Percentiles rank a stretch among this genome's conserved stretches.
Evolutionary conservation across 2,888 invertebrate genomes (phyloP).

Genomic region (Stenolophus ochropezus): DNA sequence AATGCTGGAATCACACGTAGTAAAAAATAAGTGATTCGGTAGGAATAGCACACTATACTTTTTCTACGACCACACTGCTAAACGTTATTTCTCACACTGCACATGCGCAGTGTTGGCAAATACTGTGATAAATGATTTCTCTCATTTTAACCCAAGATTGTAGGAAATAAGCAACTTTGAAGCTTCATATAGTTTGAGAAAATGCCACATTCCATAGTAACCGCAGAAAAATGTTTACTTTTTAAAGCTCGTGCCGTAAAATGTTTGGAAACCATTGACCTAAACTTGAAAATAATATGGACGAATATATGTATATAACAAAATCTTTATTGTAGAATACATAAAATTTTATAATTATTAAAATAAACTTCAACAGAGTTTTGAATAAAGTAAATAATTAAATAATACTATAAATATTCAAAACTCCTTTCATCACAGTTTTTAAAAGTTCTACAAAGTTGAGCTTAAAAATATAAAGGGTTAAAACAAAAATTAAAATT

Average conservation of each 20-base stretch:
- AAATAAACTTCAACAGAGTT: conserved; percentile 19
- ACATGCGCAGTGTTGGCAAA: too few relatives aligned
- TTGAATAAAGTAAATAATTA: conserved; percentile 16
- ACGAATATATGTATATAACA: background rate
- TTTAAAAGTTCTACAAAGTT: conserved; percentile 25
- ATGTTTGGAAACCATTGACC: background rate
- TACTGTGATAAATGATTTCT: too few relatives aligned
- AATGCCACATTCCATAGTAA: too few relatives aligned
- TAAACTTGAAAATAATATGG: background rate
- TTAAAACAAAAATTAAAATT: background rate
- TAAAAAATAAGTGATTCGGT: too few relatives aligned
- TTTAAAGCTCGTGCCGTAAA: background rate
- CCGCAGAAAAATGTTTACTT: too few relatives aligned
- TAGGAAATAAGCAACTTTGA: too few relatives aligned
- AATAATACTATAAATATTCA: conserved; percentile 8
- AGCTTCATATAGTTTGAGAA: too few relatives aligned
- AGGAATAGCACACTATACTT: too few relatives aligned
- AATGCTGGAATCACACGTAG: too few relatives aligned
- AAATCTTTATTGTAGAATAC: conserved; percentile 51
- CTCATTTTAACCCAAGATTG: too few relatives aligned
- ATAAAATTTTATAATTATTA: conserved; percentile 27
- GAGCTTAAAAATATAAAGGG: conserved; percentile 30
- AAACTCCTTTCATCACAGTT: conserved; percentile 20
- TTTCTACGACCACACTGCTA: too few relatives aligned
- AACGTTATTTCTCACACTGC: too few relatives aligned